Evolutionary conservation across 2,888 invertebrate species (phyloP).

Genomic region (Dilophus febrilis): DNA sequence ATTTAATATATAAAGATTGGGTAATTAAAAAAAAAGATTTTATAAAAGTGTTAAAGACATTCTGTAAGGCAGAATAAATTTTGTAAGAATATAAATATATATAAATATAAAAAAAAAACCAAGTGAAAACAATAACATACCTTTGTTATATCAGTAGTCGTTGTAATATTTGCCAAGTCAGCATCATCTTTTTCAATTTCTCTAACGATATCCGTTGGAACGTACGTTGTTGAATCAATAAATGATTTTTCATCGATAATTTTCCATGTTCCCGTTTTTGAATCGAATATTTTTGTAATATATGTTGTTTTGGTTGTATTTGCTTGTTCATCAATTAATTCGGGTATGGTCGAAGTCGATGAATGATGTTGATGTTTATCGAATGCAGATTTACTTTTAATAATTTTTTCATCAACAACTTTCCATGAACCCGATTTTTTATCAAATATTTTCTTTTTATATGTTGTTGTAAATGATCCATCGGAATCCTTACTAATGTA

Average conservation of each 20-base stretch:
- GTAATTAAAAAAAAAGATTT: no score
- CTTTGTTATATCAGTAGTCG: conserved; percentile 31
- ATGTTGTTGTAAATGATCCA: conserved; percentile 26
- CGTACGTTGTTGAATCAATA: conserved; percentile 26
- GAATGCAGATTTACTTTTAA: conserved; percentile 24
- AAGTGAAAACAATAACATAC: conserved; percentile 15
- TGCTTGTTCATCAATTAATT: conserved; percentile 31
- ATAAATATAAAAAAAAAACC: no score
- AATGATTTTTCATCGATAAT: conserved; percentile 30
- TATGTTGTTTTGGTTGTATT: conserved; percentile 30
- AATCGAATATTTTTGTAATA: conserved; percentile 29
- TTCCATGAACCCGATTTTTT: conserved; percentile 28
- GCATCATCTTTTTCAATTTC: conserved; percentile 32
- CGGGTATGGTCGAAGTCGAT: conserved; percentile 19
- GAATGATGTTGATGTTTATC: conserved; percentile 13
- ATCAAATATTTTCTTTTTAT: conserved; percentile 30
- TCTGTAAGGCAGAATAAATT: no score
- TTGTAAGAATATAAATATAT: no score
- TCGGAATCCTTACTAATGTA: conserved; percentile 29
- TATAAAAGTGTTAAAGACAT: no score
- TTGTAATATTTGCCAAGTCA: conserved; percentile 31
- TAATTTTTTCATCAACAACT: conserved; percentile 35
- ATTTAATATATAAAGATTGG: no score
- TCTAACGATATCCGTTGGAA: conserved; percentile 29
- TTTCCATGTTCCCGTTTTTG: conserved; percentile 29